A percentile compares a stretch with the other conserved stretches of the same genome.
These are phyloP conservation scores for Helarctos malayanus DNA, from an alignment of 2,797 vertebrate genomes.

Conservation along the genomic window DNA sequence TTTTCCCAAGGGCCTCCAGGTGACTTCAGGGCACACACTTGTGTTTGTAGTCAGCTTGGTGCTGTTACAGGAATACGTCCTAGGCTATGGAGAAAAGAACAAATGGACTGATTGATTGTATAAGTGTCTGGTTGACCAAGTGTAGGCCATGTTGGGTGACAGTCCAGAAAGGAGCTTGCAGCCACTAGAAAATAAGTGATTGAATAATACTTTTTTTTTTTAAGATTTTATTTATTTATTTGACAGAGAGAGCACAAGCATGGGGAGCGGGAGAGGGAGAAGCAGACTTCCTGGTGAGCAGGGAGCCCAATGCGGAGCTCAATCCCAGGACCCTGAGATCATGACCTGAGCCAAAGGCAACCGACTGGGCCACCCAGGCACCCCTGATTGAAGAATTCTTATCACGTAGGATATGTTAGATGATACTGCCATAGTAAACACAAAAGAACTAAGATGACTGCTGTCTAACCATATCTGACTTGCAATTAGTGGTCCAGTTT, in stretches of 20 bases:
- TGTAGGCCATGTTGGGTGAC: not conserved
- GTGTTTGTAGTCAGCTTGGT: slow-evolving; percentile 24
- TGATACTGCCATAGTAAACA: not conserved
- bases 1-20: not conserved
- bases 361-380: not conserved
- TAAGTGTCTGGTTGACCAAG: not conserved
- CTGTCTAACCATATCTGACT: not conserved
- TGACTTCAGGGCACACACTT: not conserved
- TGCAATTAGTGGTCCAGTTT: not conserved
- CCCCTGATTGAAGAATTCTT: not conserved
- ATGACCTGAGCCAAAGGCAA: not conserved
- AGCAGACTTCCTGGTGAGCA: not conserved
- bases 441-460: not conserved
- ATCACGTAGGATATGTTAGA: not conserved
- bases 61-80: not conserved
- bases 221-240: not conserved
- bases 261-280: not conserved
- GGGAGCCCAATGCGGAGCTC: no score
- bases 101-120: not conserved
- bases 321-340: no score
- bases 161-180: not conserved
- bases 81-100: not conserved
- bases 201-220: not conserved
- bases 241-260: not conserved
- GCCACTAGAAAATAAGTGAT: not conserved